Percentiles rank a stretch among this genome's conserved stretches.
These are phyloP conservation scores for Limosa lapponica DNA, from an alignment of 2,797 vertebrate species.

Conservation along the genomic window DNA sequence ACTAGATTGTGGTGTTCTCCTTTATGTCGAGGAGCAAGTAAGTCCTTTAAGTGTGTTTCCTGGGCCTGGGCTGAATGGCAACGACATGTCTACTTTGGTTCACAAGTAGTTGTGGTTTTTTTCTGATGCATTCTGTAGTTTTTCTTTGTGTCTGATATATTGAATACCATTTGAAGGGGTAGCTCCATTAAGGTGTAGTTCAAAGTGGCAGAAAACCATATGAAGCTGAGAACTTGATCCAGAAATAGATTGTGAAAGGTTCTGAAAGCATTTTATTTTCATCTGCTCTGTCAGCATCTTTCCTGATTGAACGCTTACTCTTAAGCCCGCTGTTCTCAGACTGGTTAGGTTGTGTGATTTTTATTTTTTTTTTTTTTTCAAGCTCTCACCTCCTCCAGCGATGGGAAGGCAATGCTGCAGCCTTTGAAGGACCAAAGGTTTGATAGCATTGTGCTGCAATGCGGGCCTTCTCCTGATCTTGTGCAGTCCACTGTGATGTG, in stretches of 20 bases:
- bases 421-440: conserved; percentile 26
- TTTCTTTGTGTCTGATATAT: not conserved
- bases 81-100: not conserved
- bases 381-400: not conserved
- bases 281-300: not conserved
- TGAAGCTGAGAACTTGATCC: conserved; percentile 19
- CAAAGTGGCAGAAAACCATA: conserved; percentile 4
- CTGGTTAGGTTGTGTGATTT: not conserved
- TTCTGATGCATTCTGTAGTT: not conserved
- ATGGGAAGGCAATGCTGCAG: not conserved
- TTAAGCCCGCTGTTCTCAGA: conserved; percentile 13
- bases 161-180: not conserved
- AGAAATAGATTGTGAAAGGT: conserved; percentile 50
- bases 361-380: not conserved
- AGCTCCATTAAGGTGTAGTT: conserved; percentile 20
- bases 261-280: conserved; percentile 60
- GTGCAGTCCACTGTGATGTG: not conserved
- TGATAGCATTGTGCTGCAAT: conserved; percentile 7
- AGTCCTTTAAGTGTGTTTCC: not conserved
- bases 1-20: not conserved
- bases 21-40: not conserved
- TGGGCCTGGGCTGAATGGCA: not conserved
- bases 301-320: not conserved
- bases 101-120: not conserved
- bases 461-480: not conserved